Conservation (phyloP, 2,113 vertebrate species). For the Gambusia holbrooki region DNA sequence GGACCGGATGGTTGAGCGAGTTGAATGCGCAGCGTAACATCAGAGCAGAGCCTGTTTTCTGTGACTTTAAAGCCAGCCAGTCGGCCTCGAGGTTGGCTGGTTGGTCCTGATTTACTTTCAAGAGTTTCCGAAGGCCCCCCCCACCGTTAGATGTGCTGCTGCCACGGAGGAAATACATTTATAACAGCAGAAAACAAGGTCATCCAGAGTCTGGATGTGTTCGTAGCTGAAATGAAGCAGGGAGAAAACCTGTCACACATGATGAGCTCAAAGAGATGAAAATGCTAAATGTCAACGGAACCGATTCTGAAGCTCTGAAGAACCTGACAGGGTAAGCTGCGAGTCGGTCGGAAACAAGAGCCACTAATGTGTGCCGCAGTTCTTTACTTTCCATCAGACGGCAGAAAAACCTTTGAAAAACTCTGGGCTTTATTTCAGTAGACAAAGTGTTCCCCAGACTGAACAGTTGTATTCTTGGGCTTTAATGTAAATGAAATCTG, state of each 20-base stretch:
- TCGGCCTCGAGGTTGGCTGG: not conserved
- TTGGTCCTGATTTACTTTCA: not conserved
- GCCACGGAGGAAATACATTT: conserved; percentile 1
- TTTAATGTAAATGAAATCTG: no score
- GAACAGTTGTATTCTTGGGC: no score
- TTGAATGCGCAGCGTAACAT: no score
- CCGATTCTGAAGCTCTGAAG: conserved; percentile 1
- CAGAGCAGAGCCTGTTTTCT: not conserved
- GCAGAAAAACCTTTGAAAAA: not conserved
- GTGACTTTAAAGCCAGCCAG: not conserved
- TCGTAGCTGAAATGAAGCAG: not conserved
- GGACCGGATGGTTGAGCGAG: no score
- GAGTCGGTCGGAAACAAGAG: not conserved
- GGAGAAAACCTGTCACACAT: conserved; percentile 4
- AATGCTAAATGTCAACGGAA: conserved; percentile 14
- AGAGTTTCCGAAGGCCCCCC: not conserved
- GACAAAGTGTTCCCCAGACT: no score
- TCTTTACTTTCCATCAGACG: not conserved
- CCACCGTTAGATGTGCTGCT: not conserved
- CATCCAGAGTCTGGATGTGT: not conserved
- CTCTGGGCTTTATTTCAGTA: no score
- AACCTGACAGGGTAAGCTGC: not conserved
- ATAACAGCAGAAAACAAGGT: not conserved
- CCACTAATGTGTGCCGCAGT: not conserved
- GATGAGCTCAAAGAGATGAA: conserved; percentile 3